These are phyloP conservation scores for Acropternis orthonyx DNA, from an alignment of 2,797 vertebrate species.

Conservation along the genomic window DNA sequence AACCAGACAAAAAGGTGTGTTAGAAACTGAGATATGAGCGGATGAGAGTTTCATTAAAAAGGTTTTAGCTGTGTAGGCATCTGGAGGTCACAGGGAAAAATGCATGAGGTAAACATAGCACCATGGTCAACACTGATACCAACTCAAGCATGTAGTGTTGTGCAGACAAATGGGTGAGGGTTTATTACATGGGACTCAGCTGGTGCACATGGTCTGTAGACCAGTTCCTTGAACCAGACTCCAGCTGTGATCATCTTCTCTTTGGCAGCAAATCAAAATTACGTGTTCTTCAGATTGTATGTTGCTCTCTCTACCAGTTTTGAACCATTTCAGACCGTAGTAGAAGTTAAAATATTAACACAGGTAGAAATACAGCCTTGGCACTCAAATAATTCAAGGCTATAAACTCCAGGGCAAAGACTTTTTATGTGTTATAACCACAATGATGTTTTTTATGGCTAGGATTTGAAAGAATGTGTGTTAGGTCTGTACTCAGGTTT, in stretches of 20 bases:
- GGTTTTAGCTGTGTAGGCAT: neutral
- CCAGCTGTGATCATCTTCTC: neutral
- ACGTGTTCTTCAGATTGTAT: neutral
- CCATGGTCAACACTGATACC: neutral
- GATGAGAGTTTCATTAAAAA: neutral
- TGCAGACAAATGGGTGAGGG: neutral
- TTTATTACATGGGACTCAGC: neutral
- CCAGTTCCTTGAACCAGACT: neutral
- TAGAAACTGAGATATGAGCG: neutral
- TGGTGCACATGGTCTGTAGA: neutral
- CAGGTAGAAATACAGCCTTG: neutral
- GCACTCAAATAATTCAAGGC: neutral
- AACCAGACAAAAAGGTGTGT: neutral
- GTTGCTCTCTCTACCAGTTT: neutral
- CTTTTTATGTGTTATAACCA: neutral
- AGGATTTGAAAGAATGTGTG: constrained; percentile 16
- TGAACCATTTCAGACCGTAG: neutral
- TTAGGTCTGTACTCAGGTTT: neutral
- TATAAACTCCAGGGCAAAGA: neutral
- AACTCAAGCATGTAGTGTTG: neutral
- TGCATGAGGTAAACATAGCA: neutral
- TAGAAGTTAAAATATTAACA: neutral
- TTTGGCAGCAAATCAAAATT: neutral
- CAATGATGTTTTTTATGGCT: neutral
- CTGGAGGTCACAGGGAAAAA: neutral